A percentile compares a stretch with the other conserved stretches of the same genome.
Evolutionary conservation across 2,888 invertebrate species (phyloP).

Genomic region (Mayetiola destructor): DNA sequence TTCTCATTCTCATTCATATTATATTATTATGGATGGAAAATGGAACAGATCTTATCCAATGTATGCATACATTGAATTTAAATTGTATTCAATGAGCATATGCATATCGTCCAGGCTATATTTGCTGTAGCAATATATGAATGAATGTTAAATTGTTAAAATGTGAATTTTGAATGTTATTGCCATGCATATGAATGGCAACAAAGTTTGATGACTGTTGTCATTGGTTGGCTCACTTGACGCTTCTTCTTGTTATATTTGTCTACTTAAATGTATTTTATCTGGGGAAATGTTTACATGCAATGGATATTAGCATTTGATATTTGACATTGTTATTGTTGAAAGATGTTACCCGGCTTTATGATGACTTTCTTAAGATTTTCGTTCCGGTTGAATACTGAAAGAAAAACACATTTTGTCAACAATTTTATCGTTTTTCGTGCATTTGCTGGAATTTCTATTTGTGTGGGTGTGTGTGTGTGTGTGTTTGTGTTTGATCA

Average conservation of each 20-base stretch:
- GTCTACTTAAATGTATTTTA: conserved; percentile 7
- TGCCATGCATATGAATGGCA: too few species aligned
- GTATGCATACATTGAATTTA: conserved; percentile 11
- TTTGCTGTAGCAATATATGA: too few species aligned
- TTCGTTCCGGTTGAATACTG: neutral
- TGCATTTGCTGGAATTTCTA: neutral
- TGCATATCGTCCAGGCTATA: too few species aligned
- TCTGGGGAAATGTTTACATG: conserved; percentile 1
- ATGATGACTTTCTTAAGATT: neutral
- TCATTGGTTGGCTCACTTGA: neutral
- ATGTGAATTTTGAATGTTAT: neutral
- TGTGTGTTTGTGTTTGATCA: neutral
- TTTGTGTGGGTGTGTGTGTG: neutral
- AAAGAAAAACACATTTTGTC: neutral
- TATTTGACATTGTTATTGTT: too few species aligned
- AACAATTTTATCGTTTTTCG: neutral
- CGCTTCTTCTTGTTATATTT: neutral
- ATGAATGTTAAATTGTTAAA: neutral
- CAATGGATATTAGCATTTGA: neutral
- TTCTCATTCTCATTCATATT: too few species aligned
- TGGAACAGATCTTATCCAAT: conserved; percentile 8
- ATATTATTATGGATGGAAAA: conserved; percentile 9
- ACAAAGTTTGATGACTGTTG: neutral
- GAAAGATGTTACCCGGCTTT: neutral
- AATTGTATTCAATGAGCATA: too few species aligned